phyloP scores from a whole-genome alignment of 1,140 invertebrate species.

The Zaprionus lachaisei region DNA sequence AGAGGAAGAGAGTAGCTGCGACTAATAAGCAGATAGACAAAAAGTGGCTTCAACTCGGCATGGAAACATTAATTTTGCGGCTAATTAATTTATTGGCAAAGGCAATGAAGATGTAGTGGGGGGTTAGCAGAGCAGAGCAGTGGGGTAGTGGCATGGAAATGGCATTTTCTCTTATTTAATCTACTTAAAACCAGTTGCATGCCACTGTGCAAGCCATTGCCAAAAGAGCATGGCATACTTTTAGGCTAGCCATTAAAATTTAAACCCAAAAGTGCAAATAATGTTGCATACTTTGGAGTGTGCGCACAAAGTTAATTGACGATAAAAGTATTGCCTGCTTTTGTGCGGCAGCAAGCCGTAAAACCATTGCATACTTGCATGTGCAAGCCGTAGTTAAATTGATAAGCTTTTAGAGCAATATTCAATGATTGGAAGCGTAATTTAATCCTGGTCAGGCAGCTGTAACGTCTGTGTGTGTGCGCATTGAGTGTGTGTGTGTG shows the following conservation, averaged over 20 bases:
- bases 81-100: constrained; percentile 65
- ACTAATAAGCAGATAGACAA: constrained; percentile 58
- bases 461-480: too few species aligned
- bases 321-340: constrained; percentile 31
- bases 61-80: constrained; percentile 67
- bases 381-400: constrained; percentile 6
- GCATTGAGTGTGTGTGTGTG: not conserved
- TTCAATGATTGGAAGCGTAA: constrained; percentile 1
- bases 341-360: constrained; percentile 14
- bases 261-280: not conserved
- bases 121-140: too few species aligned
- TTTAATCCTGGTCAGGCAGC: not conserved
- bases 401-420: not conserved
- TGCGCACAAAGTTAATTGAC: not conserved
- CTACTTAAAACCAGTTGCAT: not conserved
- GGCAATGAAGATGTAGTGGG: not conserved
- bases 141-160: not conserved
- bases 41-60: constrained; percentile 28
- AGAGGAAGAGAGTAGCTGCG: constrained; percentile 7
- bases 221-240: not conserved
- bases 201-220: not conserved
- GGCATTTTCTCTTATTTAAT: not conserved
- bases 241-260: not conserved
- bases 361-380: constrained; percentile 27
- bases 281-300: not conserved